Base-by-base conservation (phyloP, 2,888 invertebrate genomes). In the Aradus depressus region DNA sequence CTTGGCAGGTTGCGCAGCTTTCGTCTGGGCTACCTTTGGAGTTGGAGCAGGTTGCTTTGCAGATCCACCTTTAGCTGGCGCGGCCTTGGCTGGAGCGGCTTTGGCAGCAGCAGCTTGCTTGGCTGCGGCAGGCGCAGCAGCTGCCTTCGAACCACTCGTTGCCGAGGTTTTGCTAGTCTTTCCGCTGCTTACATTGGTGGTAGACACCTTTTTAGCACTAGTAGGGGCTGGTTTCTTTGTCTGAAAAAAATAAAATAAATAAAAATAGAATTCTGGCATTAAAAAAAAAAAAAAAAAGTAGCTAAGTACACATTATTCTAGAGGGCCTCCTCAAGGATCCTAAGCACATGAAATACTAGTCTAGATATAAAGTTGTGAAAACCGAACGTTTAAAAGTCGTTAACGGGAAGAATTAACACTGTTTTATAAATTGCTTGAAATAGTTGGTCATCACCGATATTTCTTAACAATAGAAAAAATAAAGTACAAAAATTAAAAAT, bases 161-260 rank as follows among this genome's bases (percentile, higher is more conserved):
- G 48, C 43, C 16, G 52, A n/a, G 12, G 49, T 31, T 41, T 52
- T 56, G 8, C 48, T 38, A 37, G 54, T 47, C 39, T 54, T 54
- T n/a, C 49, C 52, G 37, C 50, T 50, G 14, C 44, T 50, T 21
- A 52, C 54, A 21, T 48, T 53, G 21, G 54, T 56, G 21, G 56
- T 56, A 5, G 52, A 39, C 39, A 51, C 37, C 23, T 56, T 56
- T 26, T 54, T 54, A 3, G 56, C 26, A 14, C 45, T 35, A 22
- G 54, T 34, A 26, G 50, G 35, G n/a, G 51, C 52, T 16, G 56
- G 56, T 50, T 56, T 56, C 22, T 56, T 56, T 18, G 53, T 52
- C 56, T 56, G 43, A 25, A 53, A 51, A 2, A 12, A 43, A 16
- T 10, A 34, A 8, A 31, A 10, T 10, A 10, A 31, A 31, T 31